These are phyloP conservation scores for Agapostemon virescens DNA, from an alignment of 2,888 invertebrate species.

Conservation along the genomic window DNA sequence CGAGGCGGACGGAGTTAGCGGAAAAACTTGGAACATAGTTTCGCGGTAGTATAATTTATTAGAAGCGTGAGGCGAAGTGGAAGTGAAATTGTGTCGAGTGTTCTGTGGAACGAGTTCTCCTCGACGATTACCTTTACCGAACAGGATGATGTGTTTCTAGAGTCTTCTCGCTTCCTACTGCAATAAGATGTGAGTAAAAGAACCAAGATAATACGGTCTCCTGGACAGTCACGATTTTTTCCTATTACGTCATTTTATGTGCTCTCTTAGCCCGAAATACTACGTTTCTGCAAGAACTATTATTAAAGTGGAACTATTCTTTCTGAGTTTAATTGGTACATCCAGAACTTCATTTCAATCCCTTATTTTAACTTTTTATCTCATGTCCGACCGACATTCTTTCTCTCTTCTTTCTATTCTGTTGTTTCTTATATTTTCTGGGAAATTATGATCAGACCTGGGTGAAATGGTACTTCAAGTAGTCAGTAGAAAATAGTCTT, in stretches of 20 bases:
- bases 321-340: background rate
- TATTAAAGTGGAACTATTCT: too few species aligned
- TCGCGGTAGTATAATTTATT: constrained; percentile 12
- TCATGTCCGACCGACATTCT: background rate
- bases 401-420: background rate
- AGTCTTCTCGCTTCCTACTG: background rate
- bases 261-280: background rate
- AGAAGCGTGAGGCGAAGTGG: background rate
- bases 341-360: background rate
- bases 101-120: constrained; percentile 29
- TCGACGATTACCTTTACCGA: constrained; percentile 26
- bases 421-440: background rate
- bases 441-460: too few species aligned
- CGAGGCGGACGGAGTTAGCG: background rate
- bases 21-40: constrained; percentile 23
- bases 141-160: constrained; percentile 33
- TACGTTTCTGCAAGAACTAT: background rate
- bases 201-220: constrained; percentile 2
- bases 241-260: background rate
- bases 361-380: background rate
- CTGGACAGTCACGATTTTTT: background rate
- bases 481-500: too few species aligned
- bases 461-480: too few species aligned
- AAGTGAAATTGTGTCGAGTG: constrained; percentile 30
- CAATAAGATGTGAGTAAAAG: constrained; percentile 46